A percentile compares a stretch with the other conserved stretches of the same genome.
Evolutionary conservation across 1,140 invertebrate species (phyloP).

Genomic region (Oreohelix idahoensis): DNA sequence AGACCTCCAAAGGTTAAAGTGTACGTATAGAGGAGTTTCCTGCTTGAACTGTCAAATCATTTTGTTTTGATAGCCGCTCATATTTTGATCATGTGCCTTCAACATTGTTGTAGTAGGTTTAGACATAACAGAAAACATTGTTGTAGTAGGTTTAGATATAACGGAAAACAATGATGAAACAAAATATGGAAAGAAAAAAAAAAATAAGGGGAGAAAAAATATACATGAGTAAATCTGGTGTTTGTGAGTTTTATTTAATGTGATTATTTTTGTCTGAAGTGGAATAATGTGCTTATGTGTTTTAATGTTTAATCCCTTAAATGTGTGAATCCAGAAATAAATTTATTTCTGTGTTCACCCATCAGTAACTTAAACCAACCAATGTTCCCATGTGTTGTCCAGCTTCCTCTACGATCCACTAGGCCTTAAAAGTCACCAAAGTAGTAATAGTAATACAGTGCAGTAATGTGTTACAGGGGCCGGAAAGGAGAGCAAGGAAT

Average conservation of each 20-base stretch:
- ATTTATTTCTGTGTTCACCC: no score
- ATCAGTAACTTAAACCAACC: no score
- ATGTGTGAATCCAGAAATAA: no score
- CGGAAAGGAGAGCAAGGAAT: no score
- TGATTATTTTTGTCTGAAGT: no score
- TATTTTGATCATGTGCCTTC: not conserved
- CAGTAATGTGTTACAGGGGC: no score
- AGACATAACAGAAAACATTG: not conserved
- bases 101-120: slow-evolving; percentile 4
- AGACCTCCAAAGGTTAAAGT: no score
- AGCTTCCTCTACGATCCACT: no score
- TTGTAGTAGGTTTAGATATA: not conserved
- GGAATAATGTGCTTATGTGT: not conserved
- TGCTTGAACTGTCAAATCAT: not conserved
- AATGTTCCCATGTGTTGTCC: no score
- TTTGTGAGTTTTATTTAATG: not conserved
- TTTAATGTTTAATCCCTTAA: no score
- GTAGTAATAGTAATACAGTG: no score
- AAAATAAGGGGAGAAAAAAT: not conserved
- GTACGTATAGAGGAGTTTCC: not conserved
- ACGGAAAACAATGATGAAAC: not conserved
- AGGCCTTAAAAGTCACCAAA: no score
- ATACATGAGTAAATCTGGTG: not conserved
- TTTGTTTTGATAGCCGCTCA: not conserved
- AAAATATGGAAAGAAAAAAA: not conserved